Evolutionary conservation across 2,797 vertebrate species (phyloP).

Genomic region (Pseudochirops cupreus): DNA sequence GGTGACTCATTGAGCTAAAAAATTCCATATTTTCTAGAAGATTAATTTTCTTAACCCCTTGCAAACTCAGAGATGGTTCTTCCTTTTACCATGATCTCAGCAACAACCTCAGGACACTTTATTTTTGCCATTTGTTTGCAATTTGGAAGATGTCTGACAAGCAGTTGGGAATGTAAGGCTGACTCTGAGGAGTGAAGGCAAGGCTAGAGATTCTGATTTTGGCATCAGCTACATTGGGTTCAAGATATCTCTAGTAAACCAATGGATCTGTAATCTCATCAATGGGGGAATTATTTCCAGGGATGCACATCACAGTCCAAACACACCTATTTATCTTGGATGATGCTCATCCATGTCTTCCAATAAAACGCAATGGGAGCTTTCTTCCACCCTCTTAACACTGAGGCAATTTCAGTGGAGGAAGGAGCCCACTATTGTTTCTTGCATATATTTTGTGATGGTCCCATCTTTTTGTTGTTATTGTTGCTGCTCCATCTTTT

Average conservation of each 20-base stretch:
- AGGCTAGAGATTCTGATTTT: not conserved
- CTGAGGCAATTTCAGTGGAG: not conserved
- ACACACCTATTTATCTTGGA: not conserved
- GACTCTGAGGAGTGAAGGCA: not conserved
- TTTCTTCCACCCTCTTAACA: not conserved
- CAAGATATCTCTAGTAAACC: not conserved
- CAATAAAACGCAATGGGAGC: not conserved
- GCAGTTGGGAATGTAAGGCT: not conserved
- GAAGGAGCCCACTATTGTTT: not conserved
- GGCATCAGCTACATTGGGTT: not conserved
- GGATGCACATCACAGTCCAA: not conserved
- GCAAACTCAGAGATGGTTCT: slow-evolving; percentile 2
- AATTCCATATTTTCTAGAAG: not conserved
- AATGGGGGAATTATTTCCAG: not conserved
- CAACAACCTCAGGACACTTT: not conserved
- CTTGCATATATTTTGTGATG: not conserved
- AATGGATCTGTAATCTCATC: not conserved
- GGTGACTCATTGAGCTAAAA: not conserved
- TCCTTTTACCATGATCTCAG: slow-evolving; percentile 3
- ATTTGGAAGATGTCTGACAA: not conserved
- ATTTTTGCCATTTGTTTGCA: not conserved
- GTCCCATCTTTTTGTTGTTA: not conserved
- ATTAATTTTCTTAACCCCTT: slow-evolving; percentile 1
- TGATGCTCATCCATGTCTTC: not conserved
- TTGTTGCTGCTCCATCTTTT: not conserved